Evolutionary conservation across 2,113 vertebrate genomes (phyloP).

Genomic region (Gallinago jamesoni): DNA sequence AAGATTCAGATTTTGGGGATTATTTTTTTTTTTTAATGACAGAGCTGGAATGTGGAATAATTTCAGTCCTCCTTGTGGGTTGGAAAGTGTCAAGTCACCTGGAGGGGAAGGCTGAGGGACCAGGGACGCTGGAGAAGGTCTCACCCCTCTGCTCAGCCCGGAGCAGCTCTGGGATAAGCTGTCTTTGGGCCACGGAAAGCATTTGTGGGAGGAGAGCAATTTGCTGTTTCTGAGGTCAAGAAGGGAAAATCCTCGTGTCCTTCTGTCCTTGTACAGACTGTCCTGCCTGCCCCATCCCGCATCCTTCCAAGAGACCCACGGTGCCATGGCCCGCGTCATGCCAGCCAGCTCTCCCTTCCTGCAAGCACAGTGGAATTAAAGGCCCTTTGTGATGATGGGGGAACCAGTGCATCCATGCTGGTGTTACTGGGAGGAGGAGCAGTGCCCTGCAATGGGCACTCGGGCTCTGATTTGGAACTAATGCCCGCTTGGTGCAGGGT

Average conservation of each 20-base stretch:
- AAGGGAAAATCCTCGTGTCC: not conserved
- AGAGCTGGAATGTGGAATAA: not conserved
- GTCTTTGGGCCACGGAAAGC: not conserved
- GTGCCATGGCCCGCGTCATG: fast-evolving
- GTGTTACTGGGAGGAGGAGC: not conserved
- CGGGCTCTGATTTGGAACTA: fast-evolving
- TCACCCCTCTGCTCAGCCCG: fast-evolving
- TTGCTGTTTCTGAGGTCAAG: not conserved
- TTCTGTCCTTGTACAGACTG: not conserved
- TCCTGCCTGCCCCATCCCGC: not conserved
- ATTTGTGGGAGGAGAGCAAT: not conserved
- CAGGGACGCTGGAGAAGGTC: fast-evolving
- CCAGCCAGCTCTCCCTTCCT: not conserved
- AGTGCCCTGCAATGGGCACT: not conserved
- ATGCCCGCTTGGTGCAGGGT: not conserved
- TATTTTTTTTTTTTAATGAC: not conserved
- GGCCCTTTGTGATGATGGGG: too few species aligned
- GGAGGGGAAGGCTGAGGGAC: not conserved
- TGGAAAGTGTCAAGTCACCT: not conserved
- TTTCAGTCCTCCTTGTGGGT: not conserved
- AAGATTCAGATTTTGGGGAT: not conserved
- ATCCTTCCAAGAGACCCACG: not conserved
- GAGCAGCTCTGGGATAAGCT: not conserved
- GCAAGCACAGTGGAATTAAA: not conserved
- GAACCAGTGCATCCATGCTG: not conserved